phyloP scores from a whole-genome alignment of 2,888 invertebrate species.

The Bombylius major region DNA sequence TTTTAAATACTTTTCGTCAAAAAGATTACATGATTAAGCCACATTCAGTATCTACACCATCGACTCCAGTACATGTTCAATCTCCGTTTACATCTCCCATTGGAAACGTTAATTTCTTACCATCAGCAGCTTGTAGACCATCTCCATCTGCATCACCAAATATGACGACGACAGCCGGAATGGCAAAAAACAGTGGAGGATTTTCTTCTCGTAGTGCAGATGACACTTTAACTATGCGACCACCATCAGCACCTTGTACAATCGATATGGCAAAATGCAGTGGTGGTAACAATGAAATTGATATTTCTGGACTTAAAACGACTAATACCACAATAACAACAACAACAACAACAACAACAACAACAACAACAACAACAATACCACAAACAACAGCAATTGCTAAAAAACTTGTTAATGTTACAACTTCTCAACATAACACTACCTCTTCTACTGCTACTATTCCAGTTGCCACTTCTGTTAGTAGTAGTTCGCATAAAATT shows the following conservation, averaged over 20 bases:
- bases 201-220: background rate
- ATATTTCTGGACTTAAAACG: background rate
- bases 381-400: conserved; percentile 10
- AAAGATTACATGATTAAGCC: background rate
- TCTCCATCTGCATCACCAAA: conserved; percentile 2
- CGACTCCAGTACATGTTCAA: conserved; percentile 7
- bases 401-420: conserved; percentile 1
- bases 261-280: conserved; percentile 7
- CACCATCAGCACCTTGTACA: conserved; percentile 11
- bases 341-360: conserved; percentile 19
- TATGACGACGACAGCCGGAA: background rate
- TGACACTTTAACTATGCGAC: conserved; percentile 10
- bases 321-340: conserved; percentile 24
- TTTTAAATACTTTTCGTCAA: background rate
- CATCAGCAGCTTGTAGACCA: conserved; percentile 3
- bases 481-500: background rate
- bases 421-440: background rate
- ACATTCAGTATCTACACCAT: conserved; percentile 3
- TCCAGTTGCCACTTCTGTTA: too few species aligned
- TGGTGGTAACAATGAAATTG: background rate
- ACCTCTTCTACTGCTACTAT: background rate
- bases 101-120: background rate
- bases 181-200: background rate
- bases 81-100: conserved; percentile 9
- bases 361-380: background rate